Percentiles rank a stretch among this genome's conserved stretches.
These are phyloP conservation scores for Corythornis vintsioides DNA, from an alignment of 2,113 vertebrate genomes.

Conservation along the genomic window DNA sequence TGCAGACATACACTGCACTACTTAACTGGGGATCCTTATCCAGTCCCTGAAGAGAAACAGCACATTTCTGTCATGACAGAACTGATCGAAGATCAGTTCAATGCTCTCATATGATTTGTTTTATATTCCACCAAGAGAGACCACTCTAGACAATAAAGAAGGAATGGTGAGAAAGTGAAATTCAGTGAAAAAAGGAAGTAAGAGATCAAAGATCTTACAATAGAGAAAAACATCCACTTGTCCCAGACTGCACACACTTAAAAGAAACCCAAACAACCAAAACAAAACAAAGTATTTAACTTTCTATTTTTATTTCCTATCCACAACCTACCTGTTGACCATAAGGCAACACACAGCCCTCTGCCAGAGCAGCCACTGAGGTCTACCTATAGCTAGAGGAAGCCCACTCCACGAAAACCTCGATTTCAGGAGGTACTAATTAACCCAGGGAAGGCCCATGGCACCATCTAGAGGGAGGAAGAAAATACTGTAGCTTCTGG, in stretches of 20 bases:
- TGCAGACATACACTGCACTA: neutral
- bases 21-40: neutral
- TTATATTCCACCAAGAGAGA: neutral
- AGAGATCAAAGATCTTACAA: neutral
- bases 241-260: neutral
- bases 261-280: too few species aligned
- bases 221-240: neutral
- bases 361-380: neutral
- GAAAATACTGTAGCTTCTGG: neutral
- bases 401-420: neutral
- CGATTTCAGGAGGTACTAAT: neutral
- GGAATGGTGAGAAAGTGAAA: neutral
- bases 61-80: neutral
- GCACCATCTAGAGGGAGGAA: constrained; percentile 59
- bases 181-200: neutral
- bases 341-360: neutral
- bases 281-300: too few species aligned
- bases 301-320: neutral
- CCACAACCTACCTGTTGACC: neutral
- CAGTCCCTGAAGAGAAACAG: neutral
- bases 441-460: neutral
- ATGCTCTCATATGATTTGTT: neutral
- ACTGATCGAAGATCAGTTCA: neutral
- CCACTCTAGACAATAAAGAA: neutral
- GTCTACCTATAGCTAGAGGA: neutral